These are phyloP conservation scores for Telenomus remus DNA, from an alignment of 1,140 invertebrate genomes.

Conservation along the genomic window DNA sequence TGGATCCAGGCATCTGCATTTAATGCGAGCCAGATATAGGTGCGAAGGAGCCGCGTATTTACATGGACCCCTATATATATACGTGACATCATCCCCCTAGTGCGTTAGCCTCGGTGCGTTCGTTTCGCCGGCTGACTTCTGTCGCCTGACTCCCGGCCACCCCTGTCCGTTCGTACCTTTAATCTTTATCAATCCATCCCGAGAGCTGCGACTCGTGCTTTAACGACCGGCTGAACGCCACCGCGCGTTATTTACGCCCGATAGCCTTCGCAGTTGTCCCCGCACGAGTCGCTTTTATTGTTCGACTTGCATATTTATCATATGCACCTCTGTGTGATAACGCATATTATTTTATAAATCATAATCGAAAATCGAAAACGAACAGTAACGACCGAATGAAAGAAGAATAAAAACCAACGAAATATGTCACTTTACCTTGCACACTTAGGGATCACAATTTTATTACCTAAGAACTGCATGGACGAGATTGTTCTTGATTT, in stretches of 20 bases:
- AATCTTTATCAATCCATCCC: slow-evolving; percentile 76
- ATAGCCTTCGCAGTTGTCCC: slow-evolving; percentile 63
- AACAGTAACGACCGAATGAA: too few relatives aligned
- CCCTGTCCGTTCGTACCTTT: slow-evolving; percentile 68
- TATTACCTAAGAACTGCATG: too few relatives aligned
- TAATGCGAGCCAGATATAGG: slow-evolving; percentile 21
- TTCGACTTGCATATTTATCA: slow-evolving; percentile 42
- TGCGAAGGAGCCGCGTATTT: slow-evolving; percentile 57
- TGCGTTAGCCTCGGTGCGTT: slow-evolving; percentile 55
- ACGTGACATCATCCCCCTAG: slow-evolving; percentile 71
- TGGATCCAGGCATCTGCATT: slow-evolving; percentile 37
- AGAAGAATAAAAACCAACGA: too few relatives aligned
- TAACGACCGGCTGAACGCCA: slow-evolving; percentile 67
- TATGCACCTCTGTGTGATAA: slow-evolving; percentile 34
- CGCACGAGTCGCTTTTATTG: slow-evolving; percentile 19
- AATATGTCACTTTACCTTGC: too few relatives aligned
- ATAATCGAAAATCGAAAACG: too few relatives aligned
- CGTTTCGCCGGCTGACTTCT: slow-evolving; percentile 75
- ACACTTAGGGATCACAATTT: too few relatives aligned
- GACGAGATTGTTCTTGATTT: too few relatives aligned
- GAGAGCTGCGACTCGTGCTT: slow-evolving; percentile 57
- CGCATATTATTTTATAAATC: slow-evolving; percentile 11
- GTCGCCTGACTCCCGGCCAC: slow-evolving; percentile 73
- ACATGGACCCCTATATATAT: slow-evolving; percentile 64
- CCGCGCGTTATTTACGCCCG: slow-evolving; percentile 74